Percentiles rank a stretch among this genome's conserved stretches.
Conservation (phyloP, 2,113 vertebrate species). For the Dicrurus megarhynchus region DNA sequence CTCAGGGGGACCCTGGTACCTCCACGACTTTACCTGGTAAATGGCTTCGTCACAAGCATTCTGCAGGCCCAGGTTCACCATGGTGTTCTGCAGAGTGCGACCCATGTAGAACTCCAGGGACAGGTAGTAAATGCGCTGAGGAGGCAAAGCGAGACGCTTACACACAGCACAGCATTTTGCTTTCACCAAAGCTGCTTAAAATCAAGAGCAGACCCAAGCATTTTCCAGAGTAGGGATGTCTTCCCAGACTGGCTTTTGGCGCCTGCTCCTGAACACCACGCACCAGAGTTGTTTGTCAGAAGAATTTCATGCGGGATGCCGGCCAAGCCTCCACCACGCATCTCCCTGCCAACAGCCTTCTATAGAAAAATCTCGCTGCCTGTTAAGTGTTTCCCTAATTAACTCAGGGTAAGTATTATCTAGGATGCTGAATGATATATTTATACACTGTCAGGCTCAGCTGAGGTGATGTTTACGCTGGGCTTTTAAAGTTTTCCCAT, state of each 20-base stretch:
- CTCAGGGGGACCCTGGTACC: too few species aligned
- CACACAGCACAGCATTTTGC: neutral
- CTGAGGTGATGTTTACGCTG: neutral
- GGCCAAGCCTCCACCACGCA: neutral
- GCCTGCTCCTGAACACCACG: neutral
- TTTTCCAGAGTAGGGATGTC: neutral
- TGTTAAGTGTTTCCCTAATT: constrained; percentile 59
- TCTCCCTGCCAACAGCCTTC: constrained; percentile 60
- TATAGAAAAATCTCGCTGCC: constrained; percentile 41
- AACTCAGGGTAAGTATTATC: constrained; percentile 26
- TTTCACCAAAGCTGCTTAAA: neutral
- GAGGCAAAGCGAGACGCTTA: neutral
- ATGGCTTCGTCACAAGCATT: constrained; percentile 86
- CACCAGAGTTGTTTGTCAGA: constrained; percentile 31
- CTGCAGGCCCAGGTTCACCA: constrained; percentile 89
- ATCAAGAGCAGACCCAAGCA: neutral
- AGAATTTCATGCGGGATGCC: neutral
- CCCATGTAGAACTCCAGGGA: constrained; percentile 94
- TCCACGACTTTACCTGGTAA: constrained; percentile 78
- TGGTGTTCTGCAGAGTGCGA: constrained; percentile 89
- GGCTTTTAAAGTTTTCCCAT: neutral
- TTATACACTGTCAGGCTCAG: neutral
- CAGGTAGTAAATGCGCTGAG: constrained; percentile 81
- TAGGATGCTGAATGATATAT: constrained; percentile 2
- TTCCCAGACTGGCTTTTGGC: neutral